Percentiles rank a stretch among this genome's conserved stretches.
Conservation (phyloP, 2,797 vertebrate genomes). For the Crenichthys baileyi region DNA sequence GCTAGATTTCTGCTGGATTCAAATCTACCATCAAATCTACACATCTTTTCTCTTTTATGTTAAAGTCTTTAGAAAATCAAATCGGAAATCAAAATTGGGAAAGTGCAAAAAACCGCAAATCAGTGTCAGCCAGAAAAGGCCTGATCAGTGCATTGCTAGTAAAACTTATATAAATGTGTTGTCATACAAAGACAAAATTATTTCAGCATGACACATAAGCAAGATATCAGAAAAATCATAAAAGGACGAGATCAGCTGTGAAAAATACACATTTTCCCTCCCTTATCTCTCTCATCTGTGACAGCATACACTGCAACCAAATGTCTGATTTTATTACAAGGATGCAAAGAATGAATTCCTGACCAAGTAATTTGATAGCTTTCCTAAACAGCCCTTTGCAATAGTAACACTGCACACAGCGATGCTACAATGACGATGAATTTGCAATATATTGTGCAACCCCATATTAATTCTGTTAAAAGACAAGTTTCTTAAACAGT, state of each 20-base stretch:
- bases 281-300: too few relatives aligned
- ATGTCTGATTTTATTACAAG: too few relatives aligned
- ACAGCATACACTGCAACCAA: too few relatives aligned
- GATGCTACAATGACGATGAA: too few relatives aligned
- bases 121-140: background rate
- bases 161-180: background rate
- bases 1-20: background rate
- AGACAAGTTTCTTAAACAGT: background rate
- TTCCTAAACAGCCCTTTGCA: too few relatives aligned
- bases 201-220: background rate
- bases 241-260: too few relatives aligned
- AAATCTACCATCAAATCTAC: background rate
- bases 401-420: too few relatives aligned
- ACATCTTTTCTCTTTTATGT: background rate
- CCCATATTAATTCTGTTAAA: background rate
- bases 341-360: too few relatives aligned
- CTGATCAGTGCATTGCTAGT: background rate
- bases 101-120: background rate
- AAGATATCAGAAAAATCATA: background rate
- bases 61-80: background rate
- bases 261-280: too few relatives aligned
- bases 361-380: too few relatives aligned
- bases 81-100: background rate
- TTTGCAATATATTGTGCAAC: background rate
- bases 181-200: background rate